Percentiles rank a stretch among this genome's conserved stretches.
Conservation (phyloP, 1,140 invertebrate genomes). For the Teleogryllus occipitalis region DNA sequence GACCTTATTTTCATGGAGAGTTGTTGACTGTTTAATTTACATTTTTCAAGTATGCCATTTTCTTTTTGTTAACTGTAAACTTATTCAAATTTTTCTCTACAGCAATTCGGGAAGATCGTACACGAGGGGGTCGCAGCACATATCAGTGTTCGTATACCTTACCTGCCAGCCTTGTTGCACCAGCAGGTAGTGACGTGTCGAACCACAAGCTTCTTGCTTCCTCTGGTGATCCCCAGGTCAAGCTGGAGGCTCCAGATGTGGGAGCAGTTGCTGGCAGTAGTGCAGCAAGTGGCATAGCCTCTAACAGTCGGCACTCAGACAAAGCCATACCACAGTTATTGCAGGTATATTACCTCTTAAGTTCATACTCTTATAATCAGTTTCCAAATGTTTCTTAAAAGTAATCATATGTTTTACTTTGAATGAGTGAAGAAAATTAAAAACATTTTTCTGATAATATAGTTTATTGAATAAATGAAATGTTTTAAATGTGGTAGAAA, state of each 20-base stretch:
- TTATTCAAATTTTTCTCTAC: constrained; percentile 23
- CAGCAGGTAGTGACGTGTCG: constrained; percentile 14
- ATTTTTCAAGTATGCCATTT: neutral
- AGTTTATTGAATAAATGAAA: too few species aligned
- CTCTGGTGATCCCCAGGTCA: constrained; percentile 27
- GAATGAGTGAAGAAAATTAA: too few species aligned
- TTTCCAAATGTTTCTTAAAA: too few species aligned
- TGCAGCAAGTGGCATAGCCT: constrained; percentile 25
- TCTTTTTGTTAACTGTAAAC: neutral
- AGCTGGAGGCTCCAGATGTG: constrained; percentile 27
- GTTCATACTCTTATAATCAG: too few species aligned
- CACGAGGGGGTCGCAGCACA: constrained; percentile 86
- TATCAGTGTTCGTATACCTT: constrained; percentile 89
- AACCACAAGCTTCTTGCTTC: constrained; percentile 18
- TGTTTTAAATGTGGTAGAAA: too few species aligned
- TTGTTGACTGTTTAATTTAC: neutral
- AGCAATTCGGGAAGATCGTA: constrained; percentile 91
- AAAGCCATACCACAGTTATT: constrained; percentile 44
- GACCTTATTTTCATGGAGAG: neutral
- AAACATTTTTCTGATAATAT: too few species aligned
- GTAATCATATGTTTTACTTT: too few species aligned
- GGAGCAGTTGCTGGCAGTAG: constrained; percentile 29
- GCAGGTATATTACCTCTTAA: constrained; percentile 35
- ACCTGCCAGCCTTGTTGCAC: constrained; percentile 41
- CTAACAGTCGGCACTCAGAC: constrained; percentile 27